phyloP scores from a whole-genome alignment of 2,888 invertebrate species.

The Acrobasis consociella region DNA sequence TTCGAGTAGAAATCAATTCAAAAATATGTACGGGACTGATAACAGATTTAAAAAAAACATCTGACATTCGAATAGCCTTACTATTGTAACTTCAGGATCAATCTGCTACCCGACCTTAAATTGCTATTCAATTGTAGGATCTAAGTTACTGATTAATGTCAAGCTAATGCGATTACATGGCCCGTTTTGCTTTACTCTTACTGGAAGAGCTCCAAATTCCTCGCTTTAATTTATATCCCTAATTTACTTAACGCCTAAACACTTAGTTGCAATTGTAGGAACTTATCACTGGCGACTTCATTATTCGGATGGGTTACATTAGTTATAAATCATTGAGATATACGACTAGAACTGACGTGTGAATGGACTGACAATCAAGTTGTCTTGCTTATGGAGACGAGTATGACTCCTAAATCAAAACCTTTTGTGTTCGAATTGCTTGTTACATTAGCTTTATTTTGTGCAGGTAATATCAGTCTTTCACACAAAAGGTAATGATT shows the following conservation, averaged over 20 bases:
- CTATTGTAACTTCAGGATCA: too few species aligned
- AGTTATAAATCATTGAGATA: conserved; percentile 17
- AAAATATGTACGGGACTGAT: too few species aligned
- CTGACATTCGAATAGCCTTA: too few species aligned
- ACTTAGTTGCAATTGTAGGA: conserved; percentile 25
- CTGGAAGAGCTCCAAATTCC: not conserved
- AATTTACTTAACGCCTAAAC: conserved; percentile 15
- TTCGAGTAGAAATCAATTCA: too few species aligned
- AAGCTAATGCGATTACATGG: not conserved
- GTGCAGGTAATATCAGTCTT: too few species aligned
- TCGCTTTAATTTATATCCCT: conserved; percentile 14
- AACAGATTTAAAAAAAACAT: too few species aligned
- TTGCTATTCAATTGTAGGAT: not conserved
- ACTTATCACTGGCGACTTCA: conserved; percentile 26
- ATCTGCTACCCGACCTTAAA: too few species aligned
- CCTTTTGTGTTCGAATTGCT: too few species aligned
- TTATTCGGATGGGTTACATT: conserved; percentile 24
- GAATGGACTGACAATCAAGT: not conserved
- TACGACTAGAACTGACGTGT: not conserved
- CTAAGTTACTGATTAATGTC: conserved; percentile 1
- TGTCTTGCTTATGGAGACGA: not conserved
- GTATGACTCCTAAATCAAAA: not conserved
- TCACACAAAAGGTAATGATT: too few species aligned
- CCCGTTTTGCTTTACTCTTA: conserved; percentile 4
- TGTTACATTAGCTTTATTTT: too few species aligned